A percentile compares a stretch with the other conserved stretches of the same genome.
Conservation (phyloP, 2,797 vertebrate species). For the Enteromius mattozi region DNA sequence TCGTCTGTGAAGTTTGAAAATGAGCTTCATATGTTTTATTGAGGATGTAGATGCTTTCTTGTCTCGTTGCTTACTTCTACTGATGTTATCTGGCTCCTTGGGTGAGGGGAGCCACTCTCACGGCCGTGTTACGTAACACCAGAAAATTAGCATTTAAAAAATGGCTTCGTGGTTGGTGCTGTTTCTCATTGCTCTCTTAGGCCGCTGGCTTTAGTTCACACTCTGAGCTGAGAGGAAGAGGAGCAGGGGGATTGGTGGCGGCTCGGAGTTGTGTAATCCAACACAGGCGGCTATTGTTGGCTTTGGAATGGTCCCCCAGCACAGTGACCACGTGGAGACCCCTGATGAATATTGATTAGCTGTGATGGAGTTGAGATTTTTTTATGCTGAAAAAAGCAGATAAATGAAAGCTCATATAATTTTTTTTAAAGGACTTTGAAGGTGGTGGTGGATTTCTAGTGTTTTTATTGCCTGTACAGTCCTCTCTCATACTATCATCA, state of each 20-base stretch:
- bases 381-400: not conserved
- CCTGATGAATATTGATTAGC: constrained; percentile 57
- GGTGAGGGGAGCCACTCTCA: not conserved
- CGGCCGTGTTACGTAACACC: constrained; percentile 52
- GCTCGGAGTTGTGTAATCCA: constrained; percentile 54
- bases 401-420: not conserved
- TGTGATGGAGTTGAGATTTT: not conserved
- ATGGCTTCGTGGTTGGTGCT: not conserved
- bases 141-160: constrained; percentile 60
- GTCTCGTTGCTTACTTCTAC: constrained; percentile 13
- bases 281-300: constrained; percentile 61
- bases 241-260: not conserved
- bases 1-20: not conserved
- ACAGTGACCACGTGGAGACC: constrained; percentile 54
- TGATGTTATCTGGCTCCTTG: constrained; percentile 16
- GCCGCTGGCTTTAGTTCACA: not conserved
- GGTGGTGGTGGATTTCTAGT: not conserved
- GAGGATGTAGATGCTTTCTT: not conserved
- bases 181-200: constrained; percentile 9
- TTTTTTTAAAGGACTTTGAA: not conserved
- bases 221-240: constrained; percentile 7
- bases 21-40: not conserved
- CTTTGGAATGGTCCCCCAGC: constrained; percentile 63
- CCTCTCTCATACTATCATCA: not conserved
- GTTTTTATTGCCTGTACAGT: not conserved